Percentiles rank a stretch among this genome's conserved stretches.
phyloP scores from a whole-genome alignment of 2,797 vertebrate genomes.

The Geotrypetes seraphini region DNA sequence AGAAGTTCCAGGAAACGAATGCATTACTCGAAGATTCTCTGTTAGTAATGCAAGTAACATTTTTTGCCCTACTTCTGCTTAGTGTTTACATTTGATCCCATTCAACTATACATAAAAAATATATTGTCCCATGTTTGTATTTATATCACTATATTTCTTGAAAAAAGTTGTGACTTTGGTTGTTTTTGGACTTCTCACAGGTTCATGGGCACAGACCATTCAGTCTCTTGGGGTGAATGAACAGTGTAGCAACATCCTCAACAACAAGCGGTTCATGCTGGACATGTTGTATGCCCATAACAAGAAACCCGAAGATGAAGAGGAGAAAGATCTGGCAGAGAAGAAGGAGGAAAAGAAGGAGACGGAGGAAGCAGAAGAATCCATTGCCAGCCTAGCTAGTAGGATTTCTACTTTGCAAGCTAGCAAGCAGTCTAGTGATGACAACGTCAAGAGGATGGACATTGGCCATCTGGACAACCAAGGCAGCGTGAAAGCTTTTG shows the following conservation, averaged over 20 bases:
- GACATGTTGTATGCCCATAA: constrained; percentile 91
- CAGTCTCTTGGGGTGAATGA: constrained; percentile 73
- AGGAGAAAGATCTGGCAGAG: constrained; percentile 55
- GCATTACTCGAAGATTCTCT: no score
- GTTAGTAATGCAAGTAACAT: no score
- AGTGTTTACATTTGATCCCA: no score
- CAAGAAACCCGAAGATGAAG: constrained; percentile 62
- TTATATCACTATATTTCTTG: no score
- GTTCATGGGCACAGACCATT: constrained; percentile 64
- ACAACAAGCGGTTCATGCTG: constrained; percentile 87
- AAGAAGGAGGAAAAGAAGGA: constrained; percentile 48
- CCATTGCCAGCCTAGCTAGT: constrained; percentile 68
- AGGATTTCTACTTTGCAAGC: constrained; percentile 85
- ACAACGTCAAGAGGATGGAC: constrained; percentile 71
- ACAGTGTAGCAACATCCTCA: constrained; percentile 79
- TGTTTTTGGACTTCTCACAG: constrained; percentile 50
- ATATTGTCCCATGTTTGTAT: no score
- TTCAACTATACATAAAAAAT: no score
- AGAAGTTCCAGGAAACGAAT: no score
- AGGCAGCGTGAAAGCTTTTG: constrained; percentile 78
- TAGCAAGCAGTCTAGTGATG: constrained; percentile 68
- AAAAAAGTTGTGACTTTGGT: constrained; percentile 3
- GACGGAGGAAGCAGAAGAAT: constrained; percentile 55
- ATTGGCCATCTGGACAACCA: constrained; percentile 79
- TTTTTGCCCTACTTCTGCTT: no score